Percentiles rank a stretch among this genome's conserved stretches.
Evolutionary conservation across 2,797 vertebrate species (phyloP).

Genomic region (Pygocentrus nattereri): DNA sequence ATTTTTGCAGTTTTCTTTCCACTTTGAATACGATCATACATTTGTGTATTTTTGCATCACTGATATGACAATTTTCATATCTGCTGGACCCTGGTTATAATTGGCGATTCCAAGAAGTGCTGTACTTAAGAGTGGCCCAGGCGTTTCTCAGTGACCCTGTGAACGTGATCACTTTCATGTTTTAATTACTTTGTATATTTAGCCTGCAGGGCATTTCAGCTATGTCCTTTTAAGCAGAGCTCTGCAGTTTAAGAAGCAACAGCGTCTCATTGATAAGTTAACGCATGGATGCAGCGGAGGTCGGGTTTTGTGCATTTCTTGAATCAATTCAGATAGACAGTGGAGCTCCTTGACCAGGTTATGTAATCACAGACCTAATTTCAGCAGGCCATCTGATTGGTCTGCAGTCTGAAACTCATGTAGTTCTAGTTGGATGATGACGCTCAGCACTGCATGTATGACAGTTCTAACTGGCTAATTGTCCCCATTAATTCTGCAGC

Average conservation of each 20-base stretch:
- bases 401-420: background rate
- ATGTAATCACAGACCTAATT: background rate
- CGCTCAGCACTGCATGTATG: too few relatives aligned
- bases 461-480: too few relatives aligned
- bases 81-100: background rate
- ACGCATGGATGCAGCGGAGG: background rate
- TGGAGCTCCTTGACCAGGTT: background rate
- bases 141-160: slow-evolving; percentile 16
- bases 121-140: background rate
- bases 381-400: background rate
- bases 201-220: slow-evolving; percentile 64
- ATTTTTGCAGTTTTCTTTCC: too few relatives aligned
- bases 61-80: background rate
- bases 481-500: too few relatives aligned
- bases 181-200: slow-evolving; percentile 66
- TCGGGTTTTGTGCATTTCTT: background rate
- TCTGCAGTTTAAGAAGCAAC: background rate
- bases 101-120: background rate
- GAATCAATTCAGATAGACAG: background rate
- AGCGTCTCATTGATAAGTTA: background rate
- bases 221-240: slow-evolving; percentile 55
- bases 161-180: slow-evolving; percentile 55
- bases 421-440: too few relatives aligned
- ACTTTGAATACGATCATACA: too few relatives aligned
- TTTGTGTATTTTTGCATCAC: background rate